A percentile compares a stretch with the other conserved stretches of the same genome.
phyloP scores from a whole-genome alignment of 2,888 invertebrate species.

The Hydraecia micacea region DNA sequence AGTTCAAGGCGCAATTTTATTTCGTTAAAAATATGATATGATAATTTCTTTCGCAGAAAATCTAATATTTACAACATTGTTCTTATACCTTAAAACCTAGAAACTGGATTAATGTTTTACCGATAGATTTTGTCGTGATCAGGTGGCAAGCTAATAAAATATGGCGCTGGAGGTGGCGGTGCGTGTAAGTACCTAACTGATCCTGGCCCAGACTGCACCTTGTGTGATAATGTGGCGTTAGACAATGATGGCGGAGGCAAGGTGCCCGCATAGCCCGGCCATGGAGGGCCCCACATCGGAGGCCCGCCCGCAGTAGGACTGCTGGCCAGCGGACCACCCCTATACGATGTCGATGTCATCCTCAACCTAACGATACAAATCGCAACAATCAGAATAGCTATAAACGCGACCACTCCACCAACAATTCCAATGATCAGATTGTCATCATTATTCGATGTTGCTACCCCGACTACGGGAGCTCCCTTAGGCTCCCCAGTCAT shows the following conservation, averaged over 20 bases:
- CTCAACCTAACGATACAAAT: constrained; percentile 96
- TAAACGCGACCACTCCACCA: constrained; percentile 97
- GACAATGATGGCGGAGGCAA: constrained; percentile 91
- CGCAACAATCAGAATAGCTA: constrained; percentile 96
- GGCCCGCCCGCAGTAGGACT: constrained; percentile 91
- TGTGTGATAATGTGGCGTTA: constrained; percentile 92
- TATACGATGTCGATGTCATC: constrained; percentile 92
- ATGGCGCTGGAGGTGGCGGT: constrained; percentile 91
- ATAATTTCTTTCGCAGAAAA: constrained; percentile 66
- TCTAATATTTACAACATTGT: constrained; percentile 75
- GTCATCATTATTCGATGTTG: constrained; percentile 95
- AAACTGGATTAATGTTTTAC: constrained; percentile 75
- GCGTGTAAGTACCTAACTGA: constrained; percentile 87
- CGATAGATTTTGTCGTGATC: constrained; percentile 92
- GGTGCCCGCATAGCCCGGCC: constrained; percentile 91
- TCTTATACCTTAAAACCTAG: constrained; percentile 44
- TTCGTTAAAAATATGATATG: constrained; percentile 65
- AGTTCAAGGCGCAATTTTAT: constrained; percentile 58
- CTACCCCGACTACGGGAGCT: constrained; percentile 89
- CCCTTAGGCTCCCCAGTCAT: constrained; percentile 91
- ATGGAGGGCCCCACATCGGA: constrained; percentile 90
- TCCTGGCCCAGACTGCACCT: constrained; percentile 89
- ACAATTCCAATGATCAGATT: constrained; percentile 98
- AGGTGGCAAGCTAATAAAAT: constrained; percentile 91
- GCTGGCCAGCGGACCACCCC: constrained; percentile 92